phyloP scores from a whole-genome alignment of 2,888 invertebrate species.

The Ephialtes manifestator region DNA sequence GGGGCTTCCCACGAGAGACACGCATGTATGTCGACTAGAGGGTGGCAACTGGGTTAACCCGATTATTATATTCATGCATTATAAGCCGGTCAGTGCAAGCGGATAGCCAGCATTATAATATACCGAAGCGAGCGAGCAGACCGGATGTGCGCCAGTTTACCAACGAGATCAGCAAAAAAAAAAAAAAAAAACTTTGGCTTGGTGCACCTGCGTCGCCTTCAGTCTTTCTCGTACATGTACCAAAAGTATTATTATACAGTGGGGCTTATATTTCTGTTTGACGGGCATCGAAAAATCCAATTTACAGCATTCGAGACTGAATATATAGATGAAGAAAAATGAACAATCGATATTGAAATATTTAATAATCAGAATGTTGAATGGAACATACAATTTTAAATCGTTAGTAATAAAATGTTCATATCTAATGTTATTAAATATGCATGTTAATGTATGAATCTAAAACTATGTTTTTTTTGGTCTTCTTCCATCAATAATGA shows the following conservation, averaged over 20 bases:
- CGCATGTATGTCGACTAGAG: constrained; percentile 60
- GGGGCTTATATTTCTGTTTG: not conserved
- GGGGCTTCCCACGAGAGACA: constrained; percentile 73
- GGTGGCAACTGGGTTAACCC: constrained; percentile 75
- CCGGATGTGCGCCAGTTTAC: constrained; percentile 53
- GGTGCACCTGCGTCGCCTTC: constrained; percentile 51
- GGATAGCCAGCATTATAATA: constrained; percentile 42
- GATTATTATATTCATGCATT: constrained; percentile 75
- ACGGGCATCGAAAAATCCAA: not conserved
- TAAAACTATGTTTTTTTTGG: no score
- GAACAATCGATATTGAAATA: not conserved
- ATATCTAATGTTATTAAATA: not conserved
- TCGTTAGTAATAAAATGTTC: not conserved
- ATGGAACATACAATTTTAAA: not conserved
- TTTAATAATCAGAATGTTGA: not conserved
- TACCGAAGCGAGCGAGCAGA: constrained; percentile 40
- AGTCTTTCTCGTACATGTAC: constrained; percentile 6
- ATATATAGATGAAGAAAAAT: not conserved
- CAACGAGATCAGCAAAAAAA: constrained; percentile 36
- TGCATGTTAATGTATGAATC: not conserved
- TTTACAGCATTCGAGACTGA: not conserved
- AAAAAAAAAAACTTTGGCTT: constrained; percentile 25
- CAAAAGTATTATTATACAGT: not conserved
- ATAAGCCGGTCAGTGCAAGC: constrained; percentile 59
- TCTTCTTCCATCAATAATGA: no score